Evolutionary conservation across 35 echinoderm and acorn worm genomes (phyloP).

Genomic region (Diadema setosum): DNA sequence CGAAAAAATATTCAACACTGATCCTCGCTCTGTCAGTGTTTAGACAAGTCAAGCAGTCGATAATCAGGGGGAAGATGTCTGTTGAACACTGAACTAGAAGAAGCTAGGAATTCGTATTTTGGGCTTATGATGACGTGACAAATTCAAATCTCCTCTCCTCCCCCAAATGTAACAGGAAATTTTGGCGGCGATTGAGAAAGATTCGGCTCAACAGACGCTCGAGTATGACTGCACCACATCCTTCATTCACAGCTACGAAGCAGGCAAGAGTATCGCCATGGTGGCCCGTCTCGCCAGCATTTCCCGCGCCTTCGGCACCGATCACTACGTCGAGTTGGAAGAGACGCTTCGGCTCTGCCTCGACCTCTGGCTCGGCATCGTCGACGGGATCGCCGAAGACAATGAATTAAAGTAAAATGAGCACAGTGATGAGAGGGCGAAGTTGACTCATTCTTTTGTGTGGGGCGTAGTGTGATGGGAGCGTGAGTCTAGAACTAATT

Average conservation of each 20-base stretch:
- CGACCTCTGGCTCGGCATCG: conserved; percentile 71
- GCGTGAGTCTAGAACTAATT: too few relatives aligned
- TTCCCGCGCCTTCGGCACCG: conserved; percentile 72
- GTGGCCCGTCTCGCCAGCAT: conserved; percentile 82
- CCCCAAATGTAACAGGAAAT: conserved; percentile 35
- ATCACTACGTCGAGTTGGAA: conserved; percentile 77
- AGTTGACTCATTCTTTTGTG: too few relatives aligned
- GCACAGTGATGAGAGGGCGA: too few relatives aligned
- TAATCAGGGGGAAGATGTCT: too few relatives aligned
- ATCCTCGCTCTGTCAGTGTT: too few relatives aligned
- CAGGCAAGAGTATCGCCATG: conserved; percentile 82
- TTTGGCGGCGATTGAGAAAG: conserved; percentile 65
- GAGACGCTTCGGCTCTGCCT: conserved; percentile 48
- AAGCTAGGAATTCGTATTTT: neutral
- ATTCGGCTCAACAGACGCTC: conserved; percentile 60
- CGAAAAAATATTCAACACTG: too few relatives aligned
- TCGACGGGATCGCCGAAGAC: conserved; percentile 31
- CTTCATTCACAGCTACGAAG: conserved; percentile 83
- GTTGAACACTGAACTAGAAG: too few relatives aligned
- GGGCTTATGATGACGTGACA: too few relatives aligned
- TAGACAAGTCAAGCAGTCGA: too few relatives aligned
- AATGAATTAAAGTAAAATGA: conserved; percentile 78
- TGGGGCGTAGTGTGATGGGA: too few relatives aligned
- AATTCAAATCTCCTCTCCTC: too few relatives aligned
- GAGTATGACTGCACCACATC: conserved; percentile 43